Percentiles rank a stretch among this genome's conserved stretches.
Conservation (phyloP, 1,140 invertebrate genomes). For the Andrena cerasifolii region DNA sequence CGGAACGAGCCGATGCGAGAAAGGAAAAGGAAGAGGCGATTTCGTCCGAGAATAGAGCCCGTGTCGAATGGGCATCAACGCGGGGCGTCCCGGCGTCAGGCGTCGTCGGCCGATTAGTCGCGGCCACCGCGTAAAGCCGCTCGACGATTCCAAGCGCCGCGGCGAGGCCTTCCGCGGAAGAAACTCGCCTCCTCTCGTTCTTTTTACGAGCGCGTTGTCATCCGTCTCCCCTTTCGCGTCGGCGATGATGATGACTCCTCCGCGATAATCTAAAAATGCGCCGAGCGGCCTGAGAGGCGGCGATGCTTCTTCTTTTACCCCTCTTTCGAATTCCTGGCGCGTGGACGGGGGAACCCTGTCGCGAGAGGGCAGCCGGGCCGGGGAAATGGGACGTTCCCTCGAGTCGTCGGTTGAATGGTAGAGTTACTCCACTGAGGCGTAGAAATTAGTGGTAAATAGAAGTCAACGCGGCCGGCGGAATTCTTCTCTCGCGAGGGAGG, state of each 20-base stretch:
- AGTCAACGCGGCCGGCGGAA: too few species aligned
- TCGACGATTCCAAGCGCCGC: slow-evolving; percentile 53
- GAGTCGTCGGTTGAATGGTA: too few species aligned
- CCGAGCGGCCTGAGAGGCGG: not conserved
- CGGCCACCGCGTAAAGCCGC: slow-evolving; percentile 49
- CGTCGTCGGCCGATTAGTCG: slow-evolving; percentile 76
- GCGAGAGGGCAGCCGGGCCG: not conserved
- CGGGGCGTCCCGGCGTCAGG: slow-evolving; percentile 70
- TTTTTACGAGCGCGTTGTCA: slow-evolving; percentile 36
- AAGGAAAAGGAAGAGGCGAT: slow-evolving; percentile 19
- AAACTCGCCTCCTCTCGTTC: slow-evolving; percentile 40
- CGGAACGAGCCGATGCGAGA: not conserved
- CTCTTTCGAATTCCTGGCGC: slow-evolving; percentile 2
- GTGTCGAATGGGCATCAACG: slow-evolving; percentile 73
- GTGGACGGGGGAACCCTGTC: not conserved
- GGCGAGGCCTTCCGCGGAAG: slow-evolving; percentile 48
- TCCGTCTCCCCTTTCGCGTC: slow-evolving; percentile 16
- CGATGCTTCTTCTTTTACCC: not conserved
- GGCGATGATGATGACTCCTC: slow-evolving; percentile 37
- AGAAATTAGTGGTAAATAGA: too few species aligned
- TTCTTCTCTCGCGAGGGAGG: too few species aligned
- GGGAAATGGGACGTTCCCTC: too few species aligned
- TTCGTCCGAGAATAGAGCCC: slow-evolving; percentile 72
- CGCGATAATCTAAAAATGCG: slow-evolving; percentile 47
- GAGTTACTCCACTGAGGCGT: too few species aligned